Conservation (phyloP, 2,113 vertebrate genomes). For the Pheucticus melanocephalus region DNA sequence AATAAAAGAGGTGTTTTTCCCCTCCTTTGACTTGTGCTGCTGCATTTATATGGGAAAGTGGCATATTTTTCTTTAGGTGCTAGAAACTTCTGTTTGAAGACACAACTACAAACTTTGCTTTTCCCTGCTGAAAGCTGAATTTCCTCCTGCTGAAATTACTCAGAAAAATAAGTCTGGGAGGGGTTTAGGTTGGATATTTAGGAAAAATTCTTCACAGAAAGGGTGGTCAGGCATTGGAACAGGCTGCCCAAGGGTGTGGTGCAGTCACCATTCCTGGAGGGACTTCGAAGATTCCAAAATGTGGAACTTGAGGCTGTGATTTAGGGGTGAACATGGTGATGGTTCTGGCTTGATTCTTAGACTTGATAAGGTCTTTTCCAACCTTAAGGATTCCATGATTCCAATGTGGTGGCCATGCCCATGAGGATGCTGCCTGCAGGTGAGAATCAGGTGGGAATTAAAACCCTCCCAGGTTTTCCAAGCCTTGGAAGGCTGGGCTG, state of each 20-base stretch:
- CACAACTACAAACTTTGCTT: neutral
- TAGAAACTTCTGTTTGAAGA: neutral
- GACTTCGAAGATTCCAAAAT: accelerated
- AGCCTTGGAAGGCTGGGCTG: neutral
- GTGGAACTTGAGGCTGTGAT: accelerated
- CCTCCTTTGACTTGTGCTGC: neutral
- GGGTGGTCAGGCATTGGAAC: neutral
- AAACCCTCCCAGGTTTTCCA: neutral
- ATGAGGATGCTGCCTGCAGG: neutral
- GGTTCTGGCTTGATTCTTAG: neutral
- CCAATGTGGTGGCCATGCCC: neutral
- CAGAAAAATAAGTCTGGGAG: neutral
- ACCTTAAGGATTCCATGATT: neutral
- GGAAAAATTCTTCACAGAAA: neutral
- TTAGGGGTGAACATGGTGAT: neutral
- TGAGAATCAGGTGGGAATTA: neutral
- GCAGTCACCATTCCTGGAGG: too few relatives aligned
- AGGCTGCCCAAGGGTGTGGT: neutral
- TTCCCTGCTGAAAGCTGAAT: neutral
- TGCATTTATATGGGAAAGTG: neutral
- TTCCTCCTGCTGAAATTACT: neutral
- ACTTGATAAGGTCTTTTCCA: neutral
- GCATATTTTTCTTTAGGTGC: neutral
- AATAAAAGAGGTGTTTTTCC: neutral
- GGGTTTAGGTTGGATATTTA: neutral